Evolutionary conservation across 1,140 invertebrate genomes (phyloP).

Genomic region (Euglossa dilemma): DNA sequence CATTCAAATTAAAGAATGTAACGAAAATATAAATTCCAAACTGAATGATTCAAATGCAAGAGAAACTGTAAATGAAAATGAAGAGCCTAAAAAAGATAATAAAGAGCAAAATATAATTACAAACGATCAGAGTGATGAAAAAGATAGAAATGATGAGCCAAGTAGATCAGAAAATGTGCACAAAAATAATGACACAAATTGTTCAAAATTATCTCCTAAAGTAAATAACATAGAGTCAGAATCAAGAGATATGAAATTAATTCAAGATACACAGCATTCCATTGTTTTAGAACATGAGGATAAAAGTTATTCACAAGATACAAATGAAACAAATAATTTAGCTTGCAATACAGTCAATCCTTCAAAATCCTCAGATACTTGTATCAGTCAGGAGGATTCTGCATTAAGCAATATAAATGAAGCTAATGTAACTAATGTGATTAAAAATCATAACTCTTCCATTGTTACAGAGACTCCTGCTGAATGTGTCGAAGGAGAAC

Average conservation of each 20-base stretch:
- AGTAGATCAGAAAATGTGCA: not conserved
- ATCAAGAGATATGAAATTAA: not conserved
- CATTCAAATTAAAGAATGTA: not conserved
- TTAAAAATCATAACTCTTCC: slow-evolving; percentile 61
- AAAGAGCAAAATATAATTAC: not conserved
- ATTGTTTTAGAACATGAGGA: not conserved
- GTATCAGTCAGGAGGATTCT: not conserved
- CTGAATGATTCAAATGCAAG: not conserved
- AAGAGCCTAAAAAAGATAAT: not conserved
- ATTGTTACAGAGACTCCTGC: slow-evolving; percentile 54
- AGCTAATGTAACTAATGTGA: not conserved
- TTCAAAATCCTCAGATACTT: not conserved
- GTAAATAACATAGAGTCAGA: not conserved
- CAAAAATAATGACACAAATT: not conserved
- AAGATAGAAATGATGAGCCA: not conserved
- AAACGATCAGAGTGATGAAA: not conserved
- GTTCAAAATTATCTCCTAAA: not conserved
- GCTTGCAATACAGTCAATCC: not conserved
- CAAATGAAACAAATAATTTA: not conserved
- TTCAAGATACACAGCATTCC: not conserved
- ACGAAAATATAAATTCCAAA: not conserved
- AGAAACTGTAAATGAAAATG: not conserved
- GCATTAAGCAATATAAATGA: not conserved
- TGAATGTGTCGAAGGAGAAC: not conserved
- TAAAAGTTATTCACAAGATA: not conserved